These are phyloP conservation scores for Caenorhabditis becei DNA, from an alignment of 2,888 invertebrate species.

Conservation along the genomic window DNA sequence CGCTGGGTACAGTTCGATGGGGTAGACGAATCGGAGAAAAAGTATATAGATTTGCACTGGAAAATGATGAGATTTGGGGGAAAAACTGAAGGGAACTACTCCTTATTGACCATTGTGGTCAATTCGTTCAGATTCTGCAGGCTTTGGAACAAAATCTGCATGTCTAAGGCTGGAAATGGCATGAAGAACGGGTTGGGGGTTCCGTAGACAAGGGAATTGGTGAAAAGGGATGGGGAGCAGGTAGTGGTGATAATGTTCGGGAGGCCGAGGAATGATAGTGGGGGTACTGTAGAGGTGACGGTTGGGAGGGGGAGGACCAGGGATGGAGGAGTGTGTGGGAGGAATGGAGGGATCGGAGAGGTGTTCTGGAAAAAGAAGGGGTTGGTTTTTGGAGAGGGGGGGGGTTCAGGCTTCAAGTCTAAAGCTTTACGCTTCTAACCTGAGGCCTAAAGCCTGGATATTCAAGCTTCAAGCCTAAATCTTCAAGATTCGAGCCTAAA, in stretches of 20 bases:
- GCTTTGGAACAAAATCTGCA: conserved; percentile 51
- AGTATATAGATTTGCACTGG: background rate
- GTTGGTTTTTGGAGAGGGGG: background rate
- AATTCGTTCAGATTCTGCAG: conserved; percentile 41
- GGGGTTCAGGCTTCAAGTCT: background rate
- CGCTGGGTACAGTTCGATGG: background rate
- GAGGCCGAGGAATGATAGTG: background rate
- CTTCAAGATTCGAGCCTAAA: too few species aligned
- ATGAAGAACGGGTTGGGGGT: conserved; percentile 46
- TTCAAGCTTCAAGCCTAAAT: too few species aligned
- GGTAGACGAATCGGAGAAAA: background rate
- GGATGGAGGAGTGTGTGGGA: conserved; percentile 1
- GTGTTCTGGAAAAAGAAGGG: background rate
- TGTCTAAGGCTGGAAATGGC: conserved; percentile 34
- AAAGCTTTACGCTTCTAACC: too few species aligned
- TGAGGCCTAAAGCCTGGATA: too few species aligned
- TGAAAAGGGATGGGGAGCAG: conserved; percentile 28
- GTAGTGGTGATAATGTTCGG: conserved; percentile 29
- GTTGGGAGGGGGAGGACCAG: background rate
- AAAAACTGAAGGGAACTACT: background rate
- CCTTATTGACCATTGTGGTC: background rate
- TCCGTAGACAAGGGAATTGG: conserved; percentile 24
- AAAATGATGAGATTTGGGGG: background rate
- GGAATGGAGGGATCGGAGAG: background rate
- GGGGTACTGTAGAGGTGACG: background rate